Conservation (phyloP, 2,113 vertebrate genomes). For the Terrapene triunguis region DNA sequence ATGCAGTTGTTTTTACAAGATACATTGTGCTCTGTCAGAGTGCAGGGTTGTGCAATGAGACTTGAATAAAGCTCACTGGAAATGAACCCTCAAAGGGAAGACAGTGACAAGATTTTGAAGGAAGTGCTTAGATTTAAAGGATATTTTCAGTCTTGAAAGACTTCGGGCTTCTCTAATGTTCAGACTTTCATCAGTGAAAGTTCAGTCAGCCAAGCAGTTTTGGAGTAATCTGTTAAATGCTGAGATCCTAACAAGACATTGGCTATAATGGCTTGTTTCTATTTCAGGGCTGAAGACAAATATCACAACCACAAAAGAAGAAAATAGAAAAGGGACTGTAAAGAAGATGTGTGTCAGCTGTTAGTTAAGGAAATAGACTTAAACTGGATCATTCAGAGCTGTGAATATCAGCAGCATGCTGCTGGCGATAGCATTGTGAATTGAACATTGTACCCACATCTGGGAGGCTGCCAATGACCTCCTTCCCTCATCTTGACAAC, state of each 20-base stretch:
- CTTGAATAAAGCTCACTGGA: background rate
- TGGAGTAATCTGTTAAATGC: background rate
- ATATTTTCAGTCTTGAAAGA: background rate
- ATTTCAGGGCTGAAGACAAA: slow-evolving; percentile 87
- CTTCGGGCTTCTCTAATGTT: background rate
- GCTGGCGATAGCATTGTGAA: background rate
- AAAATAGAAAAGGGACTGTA: slow-evolving; percentile 71
- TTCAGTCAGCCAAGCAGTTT: background rate
- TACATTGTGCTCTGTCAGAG: background rate
- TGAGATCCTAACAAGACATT: background rate
- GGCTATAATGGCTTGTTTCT: slow-evolving; percentile 16
- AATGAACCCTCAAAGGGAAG: background rate
- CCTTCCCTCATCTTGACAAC: background rate
- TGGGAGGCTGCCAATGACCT: background rate
- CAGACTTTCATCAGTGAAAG: background rate
- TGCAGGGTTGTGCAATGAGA: background rate
- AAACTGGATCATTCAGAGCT: background rate
- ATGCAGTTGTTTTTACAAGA: background rate
- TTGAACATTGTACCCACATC: fast-evolving
- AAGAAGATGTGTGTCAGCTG: background rate
- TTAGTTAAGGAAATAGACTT: background rate
- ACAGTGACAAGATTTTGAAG: background rate
- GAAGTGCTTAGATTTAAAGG: background rate
- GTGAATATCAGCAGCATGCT: background rate
- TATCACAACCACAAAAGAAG: slow-evolving; percentile 86